Conservation (phyloP, 1,140 invertebrate species). For the Solenopsis fugax region DNA sequence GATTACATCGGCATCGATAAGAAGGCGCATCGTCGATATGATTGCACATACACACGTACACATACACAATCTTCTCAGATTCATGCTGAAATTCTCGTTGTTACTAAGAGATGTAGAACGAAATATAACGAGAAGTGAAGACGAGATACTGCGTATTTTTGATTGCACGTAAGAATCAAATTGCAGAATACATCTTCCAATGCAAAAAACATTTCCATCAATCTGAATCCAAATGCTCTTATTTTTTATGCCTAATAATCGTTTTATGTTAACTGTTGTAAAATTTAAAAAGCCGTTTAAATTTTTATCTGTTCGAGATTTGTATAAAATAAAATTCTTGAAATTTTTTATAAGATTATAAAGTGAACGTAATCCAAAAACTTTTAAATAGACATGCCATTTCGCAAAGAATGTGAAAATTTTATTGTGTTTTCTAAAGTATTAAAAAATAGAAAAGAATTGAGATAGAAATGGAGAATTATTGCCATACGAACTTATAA, state of each 20-base stretch:
- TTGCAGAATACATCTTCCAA: neutral
- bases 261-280: neutral
- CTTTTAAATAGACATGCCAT: neutral
- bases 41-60: neutral
- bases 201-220: neutral
- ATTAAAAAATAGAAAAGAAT: neutral
- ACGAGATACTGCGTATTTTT: neutral
- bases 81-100: neutral
- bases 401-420: neutral
- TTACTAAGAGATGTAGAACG: neutral
- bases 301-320: neutral
- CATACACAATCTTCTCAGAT: neutral
- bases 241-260: neutral
- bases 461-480: neutral
- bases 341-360: neutral
- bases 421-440: neutral
- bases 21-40: conserved; percentile 30
- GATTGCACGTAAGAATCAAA: neutral
- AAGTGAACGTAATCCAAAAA: neutral
- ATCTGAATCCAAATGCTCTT: neutral
- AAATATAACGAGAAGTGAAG: neutral
- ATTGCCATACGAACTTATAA: neutral
- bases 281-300: neutral
- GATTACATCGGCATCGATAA: conserved; percentile 37
- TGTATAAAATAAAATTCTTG: neutral